phyloP scores from a whole-genome alignment of 2,888 invertebrate genomes.

The Lochmaea capreae region DNA sequence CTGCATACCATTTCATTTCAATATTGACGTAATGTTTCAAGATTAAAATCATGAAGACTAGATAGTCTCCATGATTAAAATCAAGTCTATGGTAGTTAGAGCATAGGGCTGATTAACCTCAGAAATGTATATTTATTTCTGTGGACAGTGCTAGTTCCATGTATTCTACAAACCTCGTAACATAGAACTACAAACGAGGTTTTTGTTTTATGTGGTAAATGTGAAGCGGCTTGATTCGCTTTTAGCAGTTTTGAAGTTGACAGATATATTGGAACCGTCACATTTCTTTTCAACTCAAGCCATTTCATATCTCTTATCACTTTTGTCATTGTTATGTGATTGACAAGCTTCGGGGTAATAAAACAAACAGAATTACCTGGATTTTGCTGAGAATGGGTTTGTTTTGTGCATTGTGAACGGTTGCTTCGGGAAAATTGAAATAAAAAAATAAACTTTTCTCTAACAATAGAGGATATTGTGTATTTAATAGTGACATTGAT shows the following conservation, averaged over 20 bases:
- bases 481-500: not conserved
- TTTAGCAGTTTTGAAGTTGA: not conserved
- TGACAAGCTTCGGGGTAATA: not conserved
- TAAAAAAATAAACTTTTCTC: not conserved
- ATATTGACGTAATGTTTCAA: too few species aligned
- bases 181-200: not conserved
- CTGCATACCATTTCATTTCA: too few species aligned
- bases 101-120: too few species aligned
- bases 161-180: too few species aligned
- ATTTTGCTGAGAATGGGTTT: not conserved
- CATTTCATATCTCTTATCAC: not conserved
- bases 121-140: too few species aligned
- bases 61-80: too few species aligned
- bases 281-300: not conserved
- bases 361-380: not conserved
- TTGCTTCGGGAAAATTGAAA: not conserved
- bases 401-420: slow-evolving; percentile 5
- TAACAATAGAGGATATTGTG: not conserved
- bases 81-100: too few species aligned
- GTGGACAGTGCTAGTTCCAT: too few species aligned
- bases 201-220: not conserved
- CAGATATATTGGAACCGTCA: not conserved
- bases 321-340: not conserved
- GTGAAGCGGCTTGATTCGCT: not conserved
- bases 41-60: too few species aligned